A percentile compares a stretch with the other conserved stretches of the same genome.
Conservation (phyloP, 2,888 invertebrate genomes). For the Drosophila infuscata region DNA sequence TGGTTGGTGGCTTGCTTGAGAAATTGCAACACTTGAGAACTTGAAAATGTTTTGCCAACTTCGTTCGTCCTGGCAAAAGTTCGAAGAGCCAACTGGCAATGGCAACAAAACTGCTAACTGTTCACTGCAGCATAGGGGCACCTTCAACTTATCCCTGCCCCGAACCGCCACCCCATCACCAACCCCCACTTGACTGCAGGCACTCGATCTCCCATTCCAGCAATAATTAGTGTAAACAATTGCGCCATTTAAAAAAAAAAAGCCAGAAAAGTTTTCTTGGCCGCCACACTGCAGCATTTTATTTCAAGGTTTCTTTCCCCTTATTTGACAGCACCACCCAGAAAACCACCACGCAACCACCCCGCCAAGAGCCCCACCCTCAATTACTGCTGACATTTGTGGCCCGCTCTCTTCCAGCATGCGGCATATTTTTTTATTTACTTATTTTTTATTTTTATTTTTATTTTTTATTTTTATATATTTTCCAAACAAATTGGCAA, state of each 20-base stretch:
- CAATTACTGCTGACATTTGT: not conserved
- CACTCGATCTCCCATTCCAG: conserved; percentile 29
- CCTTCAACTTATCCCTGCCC: not conserved
- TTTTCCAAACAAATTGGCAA: conserved; percentile 66
- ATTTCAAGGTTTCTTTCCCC: conserved; percentile 59
- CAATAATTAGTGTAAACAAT: conserved; percentile 79
- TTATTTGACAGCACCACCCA: conserved; percentile 6
- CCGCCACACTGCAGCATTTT: conserved; percentile 61
- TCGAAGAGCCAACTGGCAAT: conserved; percentile 41
- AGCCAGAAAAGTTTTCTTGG: conserved; percentile 47
- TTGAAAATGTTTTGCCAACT: conserved; percentile 76
- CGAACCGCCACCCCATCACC: not conserved
- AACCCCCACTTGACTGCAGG: not conserved
- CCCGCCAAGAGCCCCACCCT: not conserved
- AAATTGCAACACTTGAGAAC: conserved; percentile 78
- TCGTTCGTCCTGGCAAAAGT: conserved; percentile 56
- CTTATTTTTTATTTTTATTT: not conserved
- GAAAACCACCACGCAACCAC: not conserved
- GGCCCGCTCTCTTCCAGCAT: conserved; percentile 24
- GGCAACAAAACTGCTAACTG: conserved; percentile 31
- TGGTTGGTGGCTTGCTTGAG: conserved; percentile 34
- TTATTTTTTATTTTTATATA: not conserved
- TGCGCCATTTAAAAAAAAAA: conserved; percentile 53
- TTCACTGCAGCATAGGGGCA: conserved; percentile 26
- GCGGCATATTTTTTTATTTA: conserved; percentile 48